These are phyloP conservation scores for Chaetodon auriga DNA, from an alignment of 2,113 vertebrate genomes.

Conservation along the genomic window DNA sequence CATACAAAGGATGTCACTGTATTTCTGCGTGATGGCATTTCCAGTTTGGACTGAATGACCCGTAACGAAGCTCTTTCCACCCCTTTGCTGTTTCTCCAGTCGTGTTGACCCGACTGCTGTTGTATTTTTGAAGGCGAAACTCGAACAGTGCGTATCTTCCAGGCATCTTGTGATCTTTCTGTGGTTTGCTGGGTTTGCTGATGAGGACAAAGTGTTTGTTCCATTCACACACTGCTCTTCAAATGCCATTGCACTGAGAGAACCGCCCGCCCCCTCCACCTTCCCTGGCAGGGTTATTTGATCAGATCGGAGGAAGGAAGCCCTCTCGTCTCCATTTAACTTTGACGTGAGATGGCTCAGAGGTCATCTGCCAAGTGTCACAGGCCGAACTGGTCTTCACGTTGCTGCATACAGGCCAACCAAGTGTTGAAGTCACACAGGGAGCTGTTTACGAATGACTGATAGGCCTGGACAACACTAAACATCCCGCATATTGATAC, in stretches of 20 bases:
- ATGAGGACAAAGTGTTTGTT: constrained; percentile 64
- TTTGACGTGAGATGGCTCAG: constrained; percentile 15
- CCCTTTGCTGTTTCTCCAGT: neutral
- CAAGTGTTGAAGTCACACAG: neutral
- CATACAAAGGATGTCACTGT: neutral
- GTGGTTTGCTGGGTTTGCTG: constrained; percentile 37
- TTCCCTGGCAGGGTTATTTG: constrained; percentile 11
- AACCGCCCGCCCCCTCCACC: neutral
- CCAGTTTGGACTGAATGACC: neutral
- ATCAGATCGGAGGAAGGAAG: constrained; percentile 13
- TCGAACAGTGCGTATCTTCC: constrained; percentile 21
- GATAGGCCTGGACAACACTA: neutral
- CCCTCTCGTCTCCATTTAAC: constrained; percentile 11
- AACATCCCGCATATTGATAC: neutral
- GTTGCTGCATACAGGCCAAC: neutral
- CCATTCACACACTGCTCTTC: constrained; percentile 29
- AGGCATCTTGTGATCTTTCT: constrained; percentile 69
- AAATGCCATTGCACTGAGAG: constrained; percentile 11
- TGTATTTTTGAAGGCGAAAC: constrained; percentile 20
- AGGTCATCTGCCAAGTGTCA: constrained; percentile 20
- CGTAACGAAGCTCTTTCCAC: neutral
- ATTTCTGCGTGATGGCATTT: neutral
- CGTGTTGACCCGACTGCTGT: neutral
- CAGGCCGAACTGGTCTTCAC: constrained; percentile 15
- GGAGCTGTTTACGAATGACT: neutral